phyloP scores from a whole-genome alignment of 1,140 invertebrate species.

The Drosophila prosaltans region DNA sequence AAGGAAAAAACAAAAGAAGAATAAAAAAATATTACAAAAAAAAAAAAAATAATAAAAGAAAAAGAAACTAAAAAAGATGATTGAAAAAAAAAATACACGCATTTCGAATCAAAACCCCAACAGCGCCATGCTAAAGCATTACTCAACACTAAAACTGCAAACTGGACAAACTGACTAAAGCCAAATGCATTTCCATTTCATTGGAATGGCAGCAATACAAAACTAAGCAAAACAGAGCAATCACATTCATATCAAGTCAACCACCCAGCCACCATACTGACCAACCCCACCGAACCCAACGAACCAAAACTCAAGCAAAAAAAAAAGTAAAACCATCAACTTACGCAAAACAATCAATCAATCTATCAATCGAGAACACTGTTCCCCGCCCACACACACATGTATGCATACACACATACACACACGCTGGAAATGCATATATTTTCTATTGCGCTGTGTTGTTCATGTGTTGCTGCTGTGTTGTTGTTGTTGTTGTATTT shows the following conservation, averaged over 20 bases:
- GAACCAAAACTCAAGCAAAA: conserved; percentile 14
- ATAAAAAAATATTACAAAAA: not conserved
- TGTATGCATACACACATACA: conserved; percentile 24
- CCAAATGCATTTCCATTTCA: conserved; percentile 24
- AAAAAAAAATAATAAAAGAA: conserved; percentile 3
- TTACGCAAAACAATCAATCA: conserved; percentile 14
- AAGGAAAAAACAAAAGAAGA: conserved; percentile 1
- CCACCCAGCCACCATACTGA: conserved; percentile 1
- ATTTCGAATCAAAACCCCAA: conserved; percentile 14
- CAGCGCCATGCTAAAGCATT: not conserved
- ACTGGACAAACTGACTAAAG: not conserved
- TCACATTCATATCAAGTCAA: not conserved
- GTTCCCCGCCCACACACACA: conserved; percentile 26
- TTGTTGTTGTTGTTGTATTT: conserved; percentile 45
- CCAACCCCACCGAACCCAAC: not conserved
- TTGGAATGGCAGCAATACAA: conserved; percentile 17
- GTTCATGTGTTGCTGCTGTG: conserved; percentile 36
- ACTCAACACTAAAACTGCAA: conserved; percentile 2
- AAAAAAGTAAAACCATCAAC: conserved; percentile 4
- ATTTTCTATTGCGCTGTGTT: conserved; percentile 23
- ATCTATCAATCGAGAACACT: conserved; percentile 5
- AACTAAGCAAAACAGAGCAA: conserved; percentile 6
- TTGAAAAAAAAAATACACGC: not conserved
- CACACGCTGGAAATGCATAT: conserved; percentile 9
- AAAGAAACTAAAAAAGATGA: not conserved